Percentiles rank a stretch among this genome's conserved stretches.
phyloP scores from a whole-genome alignment of 2,113 vertebrate species.

The Cyphomyrus plagiostoma region DNA sequence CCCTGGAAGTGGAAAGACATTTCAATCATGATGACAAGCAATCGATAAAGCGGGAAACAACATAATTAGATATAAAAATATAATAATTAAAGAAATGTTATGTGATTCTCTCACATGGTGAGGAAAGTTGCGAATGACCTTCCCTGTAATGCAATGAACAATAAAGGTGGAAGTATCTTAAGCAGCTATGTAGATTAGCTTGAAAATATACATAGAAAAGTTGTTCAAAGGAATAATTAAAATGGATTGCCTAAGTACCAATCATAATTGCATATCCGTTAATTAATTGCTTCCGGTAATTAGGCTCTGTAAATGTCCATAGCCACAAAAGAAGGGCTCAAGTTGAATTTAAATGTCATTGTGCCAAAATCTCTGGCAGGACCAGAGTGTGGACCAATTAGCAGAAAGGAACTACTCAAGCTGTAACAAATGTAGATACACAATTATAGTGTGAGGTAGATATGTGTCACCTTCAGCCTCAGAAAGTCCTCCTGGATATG shows the following conservation, averaged over 20 bases:
- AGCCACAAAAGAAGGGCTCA: not conserved
- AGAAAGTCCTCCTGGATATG: not conserved
- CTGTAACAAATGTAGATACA: not conserved
- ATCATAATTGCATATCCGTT: slow-evolving; percentile 12
- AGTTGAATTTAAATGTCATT: slow-evolving; percentile 10
- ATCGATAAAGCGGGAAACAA: not conserved
- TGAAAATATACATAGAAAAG: slow-evolving; percentile 7
- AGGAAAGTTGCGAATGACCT: not conserved
- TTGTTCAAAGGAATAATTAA: slow-evolving; percentile 6
- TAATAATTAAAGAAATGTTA: not conserved
- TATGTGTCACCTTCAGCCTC: not conserved
- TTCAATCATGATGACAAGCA: not conserved
- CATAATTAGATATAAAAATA: not conserved
- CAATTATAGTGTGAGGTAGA: not conserved
- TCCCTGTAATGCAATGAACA: not conserved
- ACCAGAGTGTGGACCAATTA: not conserved
- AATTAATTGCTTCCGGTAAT: not conserved
- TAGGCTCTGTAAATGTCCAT: not conserved
- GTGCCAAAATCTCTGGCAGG: not conserved
- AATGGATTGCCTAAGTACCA: slow-evolving; percentile 11
- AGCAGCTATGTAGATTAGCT: not conserved
- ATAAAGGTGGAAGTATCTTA: not conserved
- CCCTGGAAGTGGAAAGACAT: not conserved
- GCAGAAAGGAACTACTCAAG: not conserved
- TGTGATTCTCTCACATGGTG: not conserved